A percentile compares a stretch with the other conserved stretches of the same genome.
phyloP scores from a whole-genome alignment of 1,140 invertebrate genomes.

The Drosophila sturtevanti region DNA sequence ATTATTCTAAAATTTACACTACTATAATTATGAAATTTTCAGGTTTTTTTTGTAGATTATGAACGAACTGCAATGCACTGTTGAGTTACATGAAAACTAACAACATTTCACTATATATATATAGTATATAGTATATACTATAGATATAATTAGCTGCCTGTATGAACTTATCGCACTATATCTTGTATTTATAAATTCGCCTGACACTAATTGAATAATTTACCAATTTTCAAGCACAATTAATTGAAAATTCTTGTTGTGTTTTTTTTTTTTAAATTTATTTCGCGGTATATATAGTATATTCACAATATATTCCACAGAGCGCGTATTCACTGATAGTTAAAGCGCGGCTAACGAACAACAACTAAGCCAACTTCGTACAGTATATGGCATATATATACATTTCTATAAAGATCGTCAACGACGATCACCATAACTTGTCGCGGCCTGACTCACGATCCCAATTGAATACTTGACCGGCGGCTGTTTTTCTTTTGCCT shows the following conservation, averaged over 20 bases:
- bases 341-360: constrained; percentile 22
- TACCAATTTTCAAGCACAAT: constrained; percentile 52
- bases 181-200: not conserved
- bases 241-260: constrained; percentile 32
- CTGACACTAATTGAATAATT: constrained; percentile 33
- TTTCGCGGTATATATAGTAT: not conserved
- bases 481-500: constrained; percentile 25
- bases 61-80: too few species aligned
- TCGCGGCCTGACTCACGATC: constrained; percentile 34
- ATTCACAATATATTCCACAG: not conserved
- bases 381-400: constrained; percentile 30
- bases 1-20: too few species aligned
- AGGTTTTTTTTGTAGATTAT: too few species aligned
- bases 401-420: constrained; percentile 6
- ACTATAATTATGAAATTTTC: too few species aligned
- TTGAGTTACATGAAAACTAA: too few species aligned
- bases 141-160: too few species aligned
- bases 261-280: constrained; percentile 10
- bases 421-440: constrained; percentile 16
- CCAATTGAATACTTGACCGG: constrained; percentile 25
- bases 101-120: not conserved
- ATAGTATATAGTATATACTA: too few species aligned
- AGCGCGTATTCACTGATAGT: constrained; percentile 23
- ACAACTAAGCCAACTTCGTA: constrained; percentile 32
- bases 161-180: not conserved